These are phyloP conservation scores for Rhinolophus ferrumequinum DNA, from an alignment of 2,113 vertebrate genomes.

Conservation along the genomic window DNA sequence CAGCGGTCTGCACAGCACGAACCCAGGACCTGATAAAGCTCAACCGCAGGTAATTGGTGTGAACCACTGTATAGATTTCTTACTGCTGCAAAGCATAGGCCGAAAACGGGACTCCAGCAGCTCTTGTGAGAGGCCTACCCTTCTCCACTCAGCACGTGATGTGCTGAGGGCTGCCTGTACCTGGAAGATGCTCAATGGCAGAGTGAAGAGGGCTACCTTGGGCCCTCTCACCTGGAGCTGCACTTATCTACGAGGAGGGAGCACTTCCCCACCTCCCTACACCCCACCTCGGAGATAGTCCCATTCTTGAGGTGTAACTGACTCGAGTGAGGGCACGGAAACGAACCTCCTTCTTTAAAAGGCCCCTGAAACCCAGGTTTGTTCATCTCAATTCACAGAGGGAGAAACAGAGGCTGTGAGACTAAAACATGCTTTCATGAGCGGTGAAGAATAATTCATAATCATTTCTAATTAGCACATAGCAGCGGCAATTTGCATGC, in stretches of 20 bases:
- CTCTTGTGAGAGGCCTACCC: slow-evolving; percentile 60
- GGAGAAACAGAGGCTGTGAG: neutral
- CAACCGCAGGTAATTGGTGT: slow-evolving; percentile 54
- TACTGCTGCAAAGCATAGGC: slow-evolving; percentile 70
- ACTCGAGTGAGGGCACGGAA: rapidly evolving
- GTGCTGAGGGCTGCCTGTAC: slow-evolving; percentile 35
- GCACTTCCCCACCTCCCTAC: neutral
- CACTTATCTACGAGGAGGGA: neutral
- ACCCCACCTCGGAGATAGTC: neutral
- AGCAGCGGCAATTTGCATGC: neutral
- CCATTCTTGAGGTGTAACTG: rapidly evolving
- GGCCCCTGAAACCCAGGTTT: neutral
- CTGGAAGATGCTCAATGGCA: slow-evolving; percentile 53
- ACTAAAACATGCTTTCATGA: neutral
- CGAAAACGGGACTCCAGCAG: slow-evolving; percentile 55
- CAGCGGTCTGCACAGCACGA: too few relatives aligned
- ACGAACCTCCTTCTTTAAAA: neutral
- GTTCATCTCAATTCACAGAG: neutral
- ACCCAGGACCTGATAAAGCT: neutral
- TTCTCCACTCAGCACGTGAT: slow-evolving; percentile 45
- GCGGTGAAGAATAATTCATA: neutral
- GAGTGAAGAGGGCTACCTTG: neutral
- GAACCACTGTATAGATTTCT: slow-evolving; percentile 77
- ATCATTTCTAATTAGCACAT: neutral
- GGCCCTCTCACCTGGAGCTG: neutral